Evolutionary conservation across 2,113 vertebrate species (phyloP), one percentile per base, ranked within the genome.

Genomic region (Bolborhynchus lineola): DNA sequence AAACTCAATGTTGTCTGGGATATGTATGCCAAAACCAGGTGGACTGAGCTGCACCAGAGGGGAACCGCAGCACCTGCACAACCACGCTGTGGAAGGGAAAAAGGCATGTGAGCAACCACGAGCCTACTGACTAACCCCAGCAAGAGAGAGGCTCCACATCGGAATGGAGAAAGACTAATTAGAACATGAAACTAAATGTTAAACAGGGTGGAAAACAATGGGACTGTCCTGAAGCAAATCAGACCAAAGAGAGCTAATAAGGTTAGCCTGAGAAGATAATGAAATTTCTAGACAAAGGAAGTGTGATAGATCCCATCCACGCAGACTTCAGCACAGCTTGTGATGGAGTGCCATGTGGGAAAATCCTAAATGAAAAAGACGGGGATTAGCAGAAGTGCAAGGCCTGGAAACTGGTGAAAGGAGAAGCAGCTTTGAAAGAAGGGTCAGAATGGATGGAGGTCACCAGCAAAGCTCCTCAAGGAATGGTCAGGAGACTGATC

Each of bases 401-500:
- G 70, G 59, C 35, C 82, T 62, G 75, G 89, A 82, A 93, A 53
- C 18, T 13, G 23, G 67, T 53, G 87, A 69, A 31, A 97, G 70
- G 89, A 11, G 7, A 93, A 46, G 86, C 9, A 7, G 89, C 0
- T 60, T 14, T 95, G 91, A 96, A 87, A 96, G 91, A 81, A 81
- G 59, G 82, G 29, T 68, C 46, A 35, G 71, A 24, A 91, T 19
- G 86, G 92, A 93, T 82, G 89, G 84, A 91, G 90, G 86, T 86
- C 92, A 93, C n/a, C 1, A 0, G 83, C 29, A 29, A 87, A 95
- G 94, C 87, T 91, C 91, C 82, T 77, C 39, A 17, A 95, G 93
- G 82, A 95, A 79, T 1, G 57, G 84, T 15, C 89, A 89, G 94
- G 57, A 91, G 84, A 71, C 93, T 91, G 94, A 91, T 79, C 91